Conservation (phyloP, 2,888 invertebrate genomes). For the Diplazon laetatorius region DNA sequence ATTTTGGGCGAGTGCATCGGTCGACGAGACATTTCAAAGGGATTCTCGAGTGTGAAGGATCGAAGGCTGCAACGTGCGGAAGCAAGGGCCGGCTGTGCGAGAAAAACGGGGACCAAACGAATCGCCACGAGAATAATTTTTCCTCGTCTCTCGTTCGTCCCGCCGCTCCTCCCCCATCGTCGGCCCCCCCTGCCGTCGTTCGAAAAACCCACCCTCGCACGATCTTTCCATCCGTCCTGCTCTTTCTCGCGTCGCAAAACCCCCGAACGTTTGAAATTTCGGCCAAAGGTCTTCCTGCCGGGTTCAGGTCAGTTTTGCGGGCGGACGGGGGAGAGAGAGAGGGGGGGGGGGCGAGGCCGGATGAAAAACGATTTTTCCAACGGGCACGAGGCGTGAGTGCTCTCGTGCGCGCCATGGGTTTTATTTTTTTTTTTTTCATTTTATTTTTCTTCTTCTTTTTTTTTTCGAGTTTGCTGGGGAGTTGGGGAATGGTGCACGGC, state of each 20-base stretch:
- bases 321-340: too few relatives aligned
- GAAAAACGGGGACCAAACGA: conserved; percentile 51
- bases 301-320: conserved; percentile 51
- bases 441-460: too few relatives aligned
- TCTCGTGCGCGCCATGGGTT: conserved; percentile 23
- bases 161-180: neutral
- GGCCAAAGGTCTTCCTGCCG: conserved; percentile 11
- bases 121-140: neutral
- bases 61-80: conserved; percentile 26
- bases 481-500: too few relatives aligned
- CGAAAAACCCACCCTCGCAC: conserved; percentile 33
- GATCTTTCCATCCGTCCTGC: conserved; percentile 24
- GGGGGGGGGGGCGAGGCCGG: too few relatives aligned
- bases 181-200: conserved; percentile 31
- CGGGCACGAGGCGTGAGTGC: conserved; percentile 55
- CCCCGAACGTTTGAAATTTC: neutral
- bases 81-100: conserved; percentile 56
- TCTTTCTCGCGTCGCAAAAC: neutral
- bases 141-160: conserved; percentile 3
- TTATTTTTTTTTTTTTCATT: too few relatives aligned
- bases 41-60: conserved; percentile 43
- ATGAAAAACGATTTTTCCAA: neutral
- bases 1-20: conserved; percentile 47
- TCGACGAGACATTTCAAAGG: conserved; percentile 26
- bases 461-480: conserved; percentile 52